Evolutionary conservation across 1,140 invertebrate genomes (phyloP).

Genomic region (Ridgeia piscesae): DNA sequence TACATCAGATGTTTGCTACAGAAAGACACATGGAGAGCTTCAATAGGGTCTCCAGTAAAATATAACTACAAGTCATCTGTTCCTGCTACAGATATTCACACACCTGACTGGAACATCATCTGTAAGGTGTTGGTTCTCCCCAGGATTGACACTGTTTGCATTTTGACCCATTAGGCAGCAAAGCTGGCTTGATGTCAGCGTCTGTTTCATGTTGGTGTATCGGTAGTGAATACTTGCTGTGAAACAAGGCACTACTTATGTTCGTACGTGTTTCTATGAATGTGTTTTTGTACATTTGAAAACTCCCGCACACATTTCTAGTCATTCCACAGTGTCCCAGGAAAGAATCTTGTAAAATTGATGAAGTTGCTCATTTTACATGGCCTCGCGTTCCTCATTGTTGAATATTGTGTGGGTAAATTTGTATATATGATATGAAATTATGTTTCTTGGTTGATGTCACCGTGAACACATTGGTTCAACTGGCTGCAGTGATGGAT

Average conservation of each 20-base stretch:
- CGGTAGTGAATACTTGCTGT: neutral
- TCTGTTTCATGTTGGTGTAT: neutral
- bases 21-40: neutral
- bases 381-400: neutral
- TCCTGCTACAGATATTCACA: too few species aligned
- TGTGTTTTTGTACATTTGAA: neutral
- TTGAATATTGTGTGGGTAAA: neutral
- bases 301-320: neutral
- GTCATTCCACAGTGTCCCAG: neutral
- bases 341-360: neutral
- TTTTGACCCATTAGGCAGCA: neutral
- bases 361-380: constrained; percentile 6
- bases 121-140: neutral
- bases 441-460: neutral
- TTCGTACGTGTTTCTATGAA: neutral
- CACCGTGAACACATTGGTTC: neutral
- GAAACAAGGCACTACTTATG: neutral
- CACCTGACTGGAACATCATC: too few species aligned
- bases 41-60: neutral
- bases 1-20: neutral
- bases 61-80: neutral
- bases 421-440: neutral
- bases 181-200: neutral
- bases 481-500: neutral
- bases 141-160: neutral